Evolutionary conservation across 2,888 invertebrate genomes (phyloP), one percentile per base, ranked within the genome.

Genomic region (Muscina levida): DNA sequence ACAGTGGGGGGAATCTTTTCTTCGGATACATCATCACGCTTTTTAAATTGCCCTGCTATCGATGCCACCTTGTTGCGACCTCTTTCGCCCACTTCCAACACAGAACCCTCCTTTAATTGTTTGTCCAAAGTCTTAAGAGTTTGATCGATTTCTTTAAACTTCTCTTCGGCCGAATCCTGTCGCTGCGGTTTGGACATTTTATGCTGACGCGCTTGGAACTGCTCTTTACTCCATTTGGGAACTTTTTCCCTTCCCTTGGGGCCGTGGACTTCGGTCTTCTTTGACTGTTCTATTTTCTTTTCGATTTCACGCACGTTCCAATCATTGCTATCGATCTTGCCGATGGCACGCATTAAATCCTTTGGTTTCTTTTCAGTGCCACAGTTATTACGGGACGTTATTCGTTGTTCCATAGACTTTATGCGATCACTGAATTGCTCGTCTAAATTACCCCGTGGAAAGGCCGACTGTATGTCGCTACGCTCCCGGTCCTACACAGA

Each of bases 261-360:
- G 17, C 91, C 90, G 10, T 87, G 88, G 71, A 88, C 87, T 84
- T 91, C 91, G 0, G 90, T 89, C 82, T 90, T 90, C 77, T 90
- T 90, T 0, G 90, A 91, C 84, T 92, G 91, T 74, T 94, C 94
- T 39, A 97, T 97, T 91, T 97, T 97, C 88, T 95, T 94, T 87
- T 97, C 97, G 37, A 97, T 96, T 89, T 96, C 95, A 84, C 95
- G 95, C 42, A 97, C 94, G 90, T 97, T 97, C 97, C 97, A 97
- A 90, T 97, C 97, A 76, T 93, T 95, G 79, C 95, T 94, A 88
- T 97, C 97, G 83, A 97, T 95, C 91, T 95, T 96, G 70, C 97
- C 97, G 79, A 97, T 96, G 56, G 97, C 95, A 82, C 97, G 93
- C 90, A 96, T 92, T 80, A 97, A 92, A 90, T 97, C 97, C 90